Conservation (phyloP, 2,888 invertebrate species). For the Epirrhoe alternata region DNA sequence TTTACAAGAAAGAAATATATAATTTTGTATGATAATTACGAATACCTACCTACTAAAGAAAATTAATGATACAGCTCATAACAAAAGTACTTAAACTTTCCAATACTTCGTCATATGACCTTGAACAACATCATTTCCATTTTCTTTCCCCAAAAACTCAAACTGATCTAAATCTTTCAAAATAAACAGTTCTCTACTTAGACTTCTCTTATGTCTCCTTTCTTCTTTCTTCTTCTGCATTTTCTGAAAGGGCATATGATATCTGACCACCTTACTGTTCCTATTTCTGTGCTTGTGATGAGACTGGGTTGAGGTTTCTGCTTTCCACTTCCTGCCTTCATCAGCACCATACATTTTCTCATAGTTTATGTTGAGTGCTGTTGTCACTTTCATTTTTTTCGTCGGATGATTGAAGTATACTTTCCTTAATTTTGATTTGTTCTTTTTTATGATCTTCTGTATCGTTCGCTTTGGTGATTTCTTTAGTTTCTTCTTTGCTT, state of each 20-base stretch:
- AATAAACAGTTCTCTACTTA: conserved; percentile 58
- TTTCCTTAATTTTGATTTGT: conserved; percentile 58
- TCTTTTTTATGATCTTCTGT: conserved; percentile 77
- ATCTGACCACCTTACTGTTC: conserved; percentile 55
- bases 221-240: conserved; percentile 55
- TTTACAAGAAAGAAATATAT: neutral
- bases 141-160: conserved; percentile 60
- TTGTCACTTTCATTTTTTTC: conserved; percentile 46
- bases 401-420: conserved; percentile 53
- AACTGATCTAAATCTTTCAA: conserved; percentile 72
- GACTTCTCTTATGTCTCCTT: conserved; percentile 57
- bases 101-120: conserved; percentile 68
- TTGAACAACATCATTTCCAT: conserved; percentile 59
- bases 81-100: conserved; percentile 46
- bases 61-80: neutral
- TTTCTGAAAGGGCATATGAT: conserved; percentile 69
- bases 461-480: conserved; percentile 70
- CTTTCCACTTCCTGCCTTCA: conserved; percentile 44
- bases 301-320: conserved; percentile 54
- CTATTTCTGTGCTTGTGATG: conserved; percentile 56
- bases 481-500: conserved; percentile 56
- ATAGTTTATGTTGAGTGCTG: conserved; percentile 43
- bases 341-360: conserved; percentile 51
- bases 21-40: conserved; percentile 1
- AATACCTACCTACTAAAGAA: too few species aligned